Evolutionary conservation across 2,797 vertebrate species (phyloP).

Genomic region (Paratrypauchen microcephalus): DNA sequence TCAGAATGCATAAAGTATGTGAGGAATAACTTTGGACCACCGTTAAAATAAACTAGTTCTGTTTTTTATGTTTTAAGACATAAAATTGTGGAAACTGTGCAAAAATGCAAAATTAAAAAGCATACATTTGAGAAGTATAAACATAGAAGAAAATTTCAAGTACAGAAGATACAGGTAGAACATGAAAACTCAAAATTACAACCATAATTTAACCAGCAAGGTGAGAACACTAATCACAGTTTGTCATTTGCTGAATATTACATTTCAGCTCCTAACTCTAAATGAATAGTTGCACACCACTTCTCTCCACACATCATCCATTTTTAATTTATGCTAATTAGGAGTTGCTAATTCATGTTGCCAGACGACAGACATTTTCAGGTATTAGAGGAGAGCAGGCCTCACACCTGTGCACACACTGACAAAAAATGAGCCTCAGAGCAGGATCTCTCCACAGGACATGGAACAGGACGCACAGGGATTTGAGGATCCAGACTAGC

Average conservation of each 20-base stretch:
- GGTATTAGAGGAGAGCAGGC: not conserved
- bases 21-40: no score
- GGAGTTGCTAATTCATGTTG: constrained; percentile 6
- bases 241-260: not conserved
- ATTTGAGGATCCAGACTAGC: constrained; percentile 28
- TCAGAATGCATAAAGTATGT: no score
- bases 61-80: no score
- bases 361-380: constrained; percentile 4
- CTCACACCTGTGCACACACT: not conserved
- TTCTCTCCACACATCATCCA: not conserved
- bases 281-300: not conserved
- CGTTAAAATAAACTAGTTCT: no score
- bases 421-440: constrained; percentile 2
- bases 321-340: constrained; percentile 7
- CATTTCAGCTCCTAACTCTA: not conserved
- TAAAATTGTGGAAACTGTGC: no score
- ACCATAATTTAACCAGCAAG: not conserved
- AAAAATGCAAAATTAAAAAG: no score
- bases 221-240: not conserved
- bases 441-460: constrained; percentile 12
- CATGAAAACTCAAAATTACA: not conserved
- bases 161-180: not conserved
- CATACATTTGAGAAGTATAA: not conserved
- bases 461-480: constrained; percentile 12
- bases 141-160: not conserved